Conservation (phyloP, 2,797 vertebrate species). For the Siniperca undulata region DNA sequence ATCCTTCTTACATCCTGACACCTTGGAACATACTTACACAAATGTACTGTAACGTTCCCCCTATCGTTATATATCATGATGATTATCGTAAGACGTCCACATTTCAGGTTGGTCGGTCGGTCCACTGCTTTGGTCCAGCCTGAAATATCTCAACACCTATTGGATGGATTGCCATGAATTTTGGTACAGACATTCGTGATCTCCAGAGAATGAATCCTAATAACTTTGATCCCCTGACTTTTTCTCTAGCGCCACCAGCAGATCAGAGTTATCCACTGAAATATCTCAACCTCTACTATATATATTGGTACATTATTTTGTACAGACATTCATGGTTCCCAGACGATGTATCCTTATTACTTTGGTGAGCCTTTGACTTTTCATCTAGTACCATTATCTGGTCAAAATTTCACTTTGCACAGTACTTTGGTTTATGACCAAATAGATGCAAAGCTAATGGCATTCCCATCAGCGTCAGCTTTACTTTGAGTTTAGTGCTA, state of each 20-base stretch:
- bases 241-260: not conserved
- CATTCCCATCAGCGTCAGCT: not conserved
- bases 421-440: not conserved
- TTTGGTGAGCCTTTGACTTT: not conserved
- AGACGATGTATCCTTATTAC: not conserved
- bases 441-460: not conserved
- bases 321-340: not conserved
- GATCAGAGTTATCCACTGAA: not conserved
- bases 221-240: not conserved
- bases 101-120: not conserved
- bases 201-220: too few relatives aligned
- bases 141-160: not conserved
- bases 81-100: not conserved
- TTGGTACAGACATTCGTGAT: not conserved
- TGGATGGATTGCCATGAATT: not conserved
- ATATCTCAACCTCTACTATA: not conserved
- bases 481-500: not conserved
- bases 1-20: slow-evolving; percentile 8
- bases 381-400: not conserved
- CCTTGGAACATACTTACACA: not conserved
- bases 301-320: not conserved
- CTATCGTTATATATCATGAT: too few relatives aligned
- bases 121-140: not conserved
- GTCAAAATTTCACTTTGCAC: too few relatives aligned
- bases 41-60: not conserved